phyloP scores from a whole-genome alignment of 2,888 invertebrate genomes.

The Rotaria macrura region DNA sequence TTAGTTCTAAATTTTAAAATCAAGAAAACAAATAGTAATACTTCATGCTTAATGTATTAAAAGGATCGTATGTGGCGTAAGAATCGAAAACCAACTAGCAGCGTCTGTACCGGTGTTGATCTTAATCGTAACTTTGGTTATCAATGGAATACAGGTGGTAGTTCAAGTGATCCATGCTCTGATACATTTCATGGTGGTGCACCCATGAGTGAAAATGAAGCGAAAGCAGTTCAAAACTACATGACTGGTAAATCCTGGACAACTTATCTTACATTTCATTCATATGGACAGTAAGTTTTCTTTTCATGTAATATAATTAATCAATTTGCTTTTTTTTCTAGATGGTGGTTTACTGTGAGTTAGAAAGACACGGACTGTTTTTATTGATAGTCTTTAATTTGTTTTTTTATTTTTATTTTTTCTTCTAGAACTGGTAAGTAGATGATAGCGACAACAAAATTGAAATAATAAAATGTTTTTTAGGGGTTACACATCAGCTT shows the following conservation, averaged over 20 bases:
- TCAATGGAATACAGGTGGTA: conserved; percentile 51
- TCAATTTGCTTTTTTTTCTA: not conserved
- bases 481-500: conserved; percentile 25
- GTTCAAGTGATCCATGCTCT: conserved; percentile 35
- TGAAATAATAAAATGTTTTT: not conserved
- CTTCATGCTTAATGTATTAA: not conserved
- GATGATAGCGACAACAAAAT: not conserved
- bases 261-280: conserved; percentile 31
- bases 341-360: conserved; percentile 11
- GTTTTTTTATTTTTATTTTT: not conserved
- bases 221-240: conserved; percentile 24
- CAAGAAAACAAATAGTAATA: no score
- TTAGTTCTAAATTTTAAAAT: not conserved
- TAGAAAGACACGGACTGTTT: not conserved
- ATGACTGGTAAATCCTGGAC: conserved; percentile 22
- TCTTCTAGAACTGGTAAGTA: not conserved
- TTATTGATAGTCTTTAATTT: not conserved
- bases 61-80: conserved; percentile 42
- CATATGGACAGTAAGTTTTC: not conserved
- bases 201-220: conserved; percentile 26
- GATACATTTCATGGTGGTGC: conserved; percentile 36
- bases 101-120: conserved; percentile 61
- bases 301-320: not conserved
- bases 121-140: conserved; percentile 62
- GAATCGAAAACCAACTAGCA: conserved; percentile 36